phyloP scores from a whole-genome alignment of 1,140 invertebrate genomes.

The Oryzaephilus surinamensis region DNA sequence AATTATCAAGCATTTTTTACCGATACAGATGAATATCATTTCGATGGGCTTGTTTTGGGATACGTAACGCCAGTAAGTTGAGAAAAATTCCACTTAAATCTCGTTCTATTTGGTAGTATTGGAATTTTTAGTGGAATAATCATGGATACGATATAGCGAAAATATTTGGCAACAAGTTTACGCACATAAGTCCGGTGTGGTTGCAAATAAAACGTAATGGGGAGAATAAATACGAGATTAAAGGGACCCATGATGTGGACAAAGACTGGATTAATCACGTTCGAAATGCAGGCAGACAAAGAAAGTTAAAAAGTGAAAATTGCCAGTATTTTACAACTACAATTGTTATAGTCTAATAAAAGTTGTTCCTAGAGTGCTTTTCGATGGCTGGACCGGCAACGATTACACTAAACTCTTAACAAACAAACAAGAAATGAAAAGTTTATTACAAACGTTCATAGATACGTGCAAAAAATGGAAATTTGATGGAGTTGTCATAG shows the following conservation, averaged over 20 bases:
- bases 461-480: conserved; percentile 51
- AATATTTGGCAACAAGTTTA: conserved; percentile 80
- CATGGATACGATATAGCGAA: conserved; percentile 92
- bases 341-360: neutral
- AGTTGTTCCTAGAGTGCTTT: conserved; percentile 76
- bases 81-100: conserved; percentile 8
- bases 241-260: conserved; percentile 69
- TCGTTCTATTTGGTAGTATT: conserved; percentile 7
- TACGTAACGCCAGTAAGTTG: conserved; percentile 86
- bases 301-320: conserved; percentile 37
- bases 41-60: conserved; percentile 64
- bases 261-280: conserved; percentile 73
- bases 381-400: conserved; percentile 69
- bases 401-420: conserved; percentile 56
- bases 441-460: conserved; percentile 47
- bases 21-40: conserved; percentile 52
- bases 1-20: conserved; percentile 64
- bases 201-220: conserved; percentile 63
- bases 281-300: conserved; percentile 37
- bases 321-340: neutral
- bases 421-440: conserved; percentile 43
- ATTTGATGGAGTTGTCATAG: conserved; percentile 80
- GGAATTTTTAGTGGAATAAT: conserved; percentile 76
- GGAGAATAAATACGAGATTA: conserved; percentile 50
- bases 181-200: conserved; percentile 90